These are phyloP conservation scores for Lophura nycthemera DNA, from an alignment of 2,113 vertebrate genomes.

Conservation along the genomic window DNA sequence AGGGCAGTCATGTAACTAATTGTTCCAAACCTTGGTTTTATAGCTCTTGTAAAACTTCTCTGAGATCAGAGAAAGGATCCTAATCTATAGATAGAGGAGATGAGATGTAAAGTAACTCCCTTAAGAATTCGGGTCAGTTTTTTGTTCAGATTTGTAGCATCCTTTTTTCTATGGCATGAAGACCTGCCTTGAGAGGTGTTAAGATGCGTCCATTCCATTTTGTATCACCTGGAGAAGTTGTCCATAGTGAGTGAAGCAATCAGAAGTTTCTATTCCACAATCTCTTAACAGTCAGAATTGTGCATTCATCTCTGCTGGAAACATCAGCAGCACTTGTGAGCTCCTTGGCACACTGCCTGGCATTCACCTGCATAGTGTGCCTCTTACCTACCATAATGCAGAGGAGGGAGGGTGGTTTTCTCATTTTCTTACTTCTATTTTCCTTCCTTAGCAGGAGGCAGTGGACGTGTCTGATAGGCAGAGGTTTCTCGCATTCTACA, in stretches of 20 bases:
- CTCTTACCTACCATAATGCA: too few species aligned
- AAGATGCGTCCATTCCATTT: not conserved
- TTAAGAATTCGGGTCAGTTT: not conserved
- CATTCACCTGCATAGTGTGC: not conserved
- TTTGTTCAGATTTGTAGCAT: not conserved
- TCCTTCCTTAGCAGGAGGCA: not conserved
- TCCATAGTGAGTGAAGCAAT: not conserved
- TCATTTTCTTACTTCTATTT: not conserved
- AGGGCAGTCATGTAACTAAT: not conserved
- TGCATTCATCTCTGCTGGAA: slow-evolving; percentile 27
- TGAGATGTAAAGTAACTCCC: not conserved
- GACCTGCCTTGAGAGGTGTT: not conserved
- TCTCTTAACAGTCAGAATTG: not conserved
- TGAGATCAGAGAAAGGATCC: not conserved
- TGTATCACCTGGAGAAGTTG: not conserved
- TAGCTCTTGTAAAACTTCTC: not conserved
- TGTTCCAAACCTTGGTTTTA: not conserved
- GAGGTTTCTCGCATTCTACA: not conserved
- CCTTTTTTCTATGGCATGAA: not conserved
- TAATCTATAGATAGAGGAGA: not conserved
- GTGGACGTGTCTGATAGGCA: not conserved
- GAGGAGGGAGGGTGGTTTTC: not conserved
- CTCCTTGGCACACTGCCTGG: not conserved
- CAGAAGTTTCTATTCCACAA: not conserved
- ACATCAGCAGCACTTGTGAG: slow-evolving; percentile 13